phyloP scores from a whole-genome alignment of 92 coral and sea anemone species.

The Siderastrea radians region DNA sequence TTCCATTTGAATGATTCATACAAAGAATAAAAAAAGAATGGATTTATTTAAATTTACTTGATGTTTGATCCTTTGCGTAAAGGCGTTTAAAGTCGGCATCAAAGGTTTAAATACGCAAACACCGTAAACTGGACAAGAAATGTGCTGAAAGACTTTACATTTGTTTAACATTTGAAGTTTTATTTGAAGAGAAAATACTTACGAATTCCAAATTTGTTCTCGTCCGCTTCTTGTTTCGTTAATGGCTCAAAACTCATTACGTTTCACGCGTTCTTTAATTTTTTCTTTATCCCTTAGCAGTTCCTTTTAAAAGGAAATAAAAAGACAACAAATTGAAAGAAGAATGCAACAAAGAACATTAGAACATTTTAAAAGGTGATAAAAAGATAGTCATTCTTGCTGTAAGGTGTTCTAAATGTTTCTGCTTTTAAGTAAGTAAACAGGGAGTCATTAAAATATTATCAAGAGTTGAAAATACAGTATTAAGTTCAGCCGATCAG shows the following conservation, averaged over 20 bases:
- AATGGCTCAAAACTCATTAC: constrained; percentile 39
- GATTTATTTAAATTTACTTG: too few relatives aligned
- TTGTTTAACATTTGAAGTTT: background rate
- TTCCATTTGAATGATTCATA: too few relatives aligned
- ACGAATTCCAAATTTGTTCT: background rate
- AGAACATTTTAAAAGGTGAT: constrained; percentile 18
- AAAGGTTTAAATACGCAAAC: background rate
- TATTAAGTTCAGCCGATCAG: background rate
- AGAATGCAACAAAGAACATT: background rate
- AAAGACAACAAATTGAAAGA: background rate
- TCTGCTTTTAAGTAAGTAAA: constrained; percentile 3
- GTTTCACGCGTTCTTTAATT: constrained; percentile 10
- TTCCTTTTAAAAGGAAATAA: constrained; percentile 20
- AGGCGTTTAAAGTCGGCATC: background rate
- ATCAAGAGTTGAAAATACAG: background rate
- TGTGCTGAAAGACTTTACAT: background rate
- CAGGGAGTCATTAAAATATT: background rate
- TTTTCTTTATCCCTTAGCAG: background rate
- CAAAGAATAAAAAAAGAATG: too few relatives aligned
- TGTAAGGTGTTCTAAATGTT: constrained; percentile 1
- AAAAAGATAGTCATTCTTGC: background rate
- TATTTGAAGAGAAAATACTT: constrained; percentile 1
- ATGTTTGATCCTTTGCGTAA: too few relatives aligned
- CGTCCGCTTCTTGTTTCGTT: constrained; percentile 2
- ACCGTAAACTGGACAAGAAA: constrained; percentile 6